Conservation (phyloP, 2,113 vertebrate species). For the Halichoerus grypus region DNA sequence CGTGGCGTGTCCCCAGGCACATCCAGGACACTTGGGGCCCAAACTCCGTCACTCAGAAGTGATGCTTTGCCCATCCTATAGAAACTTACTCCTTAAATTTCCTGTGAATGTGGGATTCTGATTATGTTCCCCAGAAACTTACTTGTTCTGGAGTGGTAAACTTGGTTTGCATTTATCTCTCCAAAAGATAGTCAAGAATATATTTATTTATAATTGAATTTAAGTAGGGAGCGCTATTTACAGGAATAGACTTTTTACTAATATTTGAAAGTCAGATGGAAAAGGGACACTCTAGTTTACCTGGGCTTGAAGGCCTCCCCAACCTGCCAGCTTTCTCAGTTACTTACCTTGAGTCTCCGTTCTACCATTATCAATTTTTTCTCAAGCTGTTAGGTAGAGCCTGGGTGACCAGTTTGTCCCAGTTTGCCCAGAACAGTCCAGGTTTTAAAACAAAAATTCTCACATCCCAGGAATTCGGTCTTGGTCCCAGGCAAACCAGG, state of each 20-base stretch:
- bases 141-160: background rate
- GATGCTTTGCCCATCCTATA: background rate
- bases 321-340: background rate
- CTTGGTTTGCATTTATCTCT: background rate
- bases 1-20: background rate
- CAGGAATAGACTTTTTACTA: background rate
- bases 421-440: background rate
- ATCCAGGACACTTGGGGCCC: background rate
- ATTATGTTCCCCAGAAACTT: background rate
- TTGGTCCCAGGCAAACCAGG: background rate
- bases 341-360: background rate
- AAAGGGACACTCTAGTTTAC: background rate
- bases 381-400: background rate
- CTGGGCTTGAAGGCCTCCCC: background rate
- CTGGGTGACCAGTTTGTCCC: background rate
- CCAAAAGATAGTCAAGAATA: background rate
- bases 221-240: background rate
- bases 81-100: background rate
- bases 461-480: background rate
- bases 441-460: slow-evolving; percentile 19
- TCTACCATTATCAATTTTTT: background rate
- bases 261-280: background rate
- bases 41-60: background rate
- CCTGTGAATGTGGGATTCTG: background rate
- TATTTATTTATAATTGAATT: slow-evolving; percentile 1